Evolutionary conservation across 2,888 invertebrate genomes (phyloP).

Genomic region (Apodemia hepburni): DNA sequence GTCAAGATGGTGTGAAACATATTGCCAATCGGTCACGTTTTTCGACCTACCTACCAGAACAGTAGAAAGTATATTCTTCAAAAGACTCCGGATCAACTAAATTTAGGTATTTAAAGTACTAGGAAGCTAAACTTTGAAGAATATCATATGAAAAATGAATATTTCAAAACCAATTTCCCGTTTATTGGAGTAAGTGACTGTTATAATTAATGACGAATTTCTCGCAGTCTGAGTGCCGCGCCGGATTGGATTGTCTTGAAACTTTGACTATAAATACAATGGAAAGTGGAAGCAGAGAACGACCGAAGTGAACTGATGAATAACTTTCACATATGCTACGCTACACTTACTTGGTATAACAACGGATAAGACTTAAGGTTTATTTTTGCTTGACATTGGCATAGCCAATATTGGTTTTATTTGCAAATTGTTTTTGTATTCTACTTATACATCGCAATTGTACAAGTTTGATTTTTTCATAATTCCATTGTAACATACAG

Average conservation of each 20-base stretch:
- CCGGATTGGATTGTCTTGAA: background rate
- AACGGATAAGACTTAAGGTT: background rate
- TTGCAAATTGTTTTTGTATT: no score
- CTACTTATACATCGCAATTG: no score
- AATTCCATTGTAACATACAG: no score
- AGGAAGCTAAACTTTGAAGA: background rate
- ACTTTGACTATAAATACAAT: slow-evolving; percentile 10
- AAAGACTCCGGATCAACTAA: no score
- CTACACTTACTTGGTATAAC: background rate
- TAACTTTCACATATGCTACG: slow-evolving; percentile 3
- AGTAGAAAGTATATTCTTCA: no score
- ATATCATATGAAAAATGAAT: background rate
- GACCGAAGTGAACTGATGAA: slow-evolving; percentile 2
- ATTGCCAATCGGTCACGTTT: no score
- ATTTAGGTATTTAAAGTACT: background rate
- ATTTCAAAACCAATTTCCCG: slow-evolving; percentile 6
- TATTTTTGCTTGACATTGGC: background rate
- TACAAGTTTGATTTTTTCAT: no score
- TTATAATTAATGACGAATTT: slow-evolving; percentile 1
- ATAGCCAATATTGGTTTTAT: background rate
- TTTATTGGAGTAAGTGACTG: background rate
- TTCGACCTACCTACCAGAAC: no score
- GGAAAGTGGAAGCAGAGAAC: background rate
- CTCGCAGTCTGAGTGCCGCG: background rate
- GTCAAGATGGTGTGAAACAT: no score